A percentile compares a stretch with the other conserved stretches of the same genome.
phyloP scores from a whole-genome alignment of 2,113 vertebrate genomes.

The Stictonetta naevosa region DNA sequence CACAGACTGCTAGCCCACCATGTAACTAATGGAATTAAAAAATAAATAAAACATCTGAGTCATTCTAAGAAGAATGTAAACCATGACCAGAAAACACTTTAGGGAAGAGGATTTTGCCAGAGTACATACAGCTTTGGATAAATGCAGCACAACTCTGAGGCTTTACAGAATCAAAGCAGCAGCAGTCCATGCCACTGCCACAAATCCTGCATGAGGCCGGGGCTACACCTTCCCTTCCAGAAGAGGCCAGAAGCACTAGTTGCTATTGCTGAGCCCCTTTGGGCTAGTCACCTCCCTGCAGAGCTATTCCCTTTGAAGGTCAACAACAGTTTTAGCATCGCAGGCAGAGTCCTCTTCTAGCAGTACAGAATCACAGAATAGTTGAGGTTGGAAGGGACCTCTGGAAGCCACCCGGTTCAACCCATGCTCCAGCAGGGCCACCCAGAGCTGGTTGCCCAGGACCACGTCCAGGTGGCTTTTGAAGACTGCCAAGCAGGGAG shows the following conservation, averaged over 20 bases:
- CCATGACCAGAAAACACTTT: slow-evolving; percentile 33
- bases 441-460: too few relatives aligned
- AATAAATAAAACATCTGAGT: background rate
- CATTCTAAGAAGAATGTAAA: slow-evolving; percentile 27
- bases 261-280: background rate
- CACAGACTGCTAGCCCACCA: background rate
- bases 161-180: background rate
- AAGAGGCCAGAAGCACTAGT: background rate
- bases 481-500: too few relatives aligned
- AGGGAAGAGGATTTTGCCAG: background rate
- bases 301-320: background rate
- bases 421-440: too few relatives aligned
- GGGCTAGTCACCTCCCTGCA: background rate
- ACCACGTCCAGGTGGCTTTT: too few relatives aligned
- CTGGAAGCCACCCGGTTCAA: too few relatives aligned
- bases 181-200: background rate
- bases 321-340: fast-evolving
- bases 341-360: background rate
- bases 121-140: background rate
- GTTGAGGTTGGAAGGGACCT: too few relatives aligned
- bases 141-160: background rate
- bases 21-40: background rate
- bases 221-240: background rate
- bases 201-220: background rate
- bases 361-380: fast-evolving